Percentiles rank a stretch among this genome's conserved stretches.
Conservation (phyloP, 2,888 invertebrate species). For the Aleiodes testaceus region DNA sequence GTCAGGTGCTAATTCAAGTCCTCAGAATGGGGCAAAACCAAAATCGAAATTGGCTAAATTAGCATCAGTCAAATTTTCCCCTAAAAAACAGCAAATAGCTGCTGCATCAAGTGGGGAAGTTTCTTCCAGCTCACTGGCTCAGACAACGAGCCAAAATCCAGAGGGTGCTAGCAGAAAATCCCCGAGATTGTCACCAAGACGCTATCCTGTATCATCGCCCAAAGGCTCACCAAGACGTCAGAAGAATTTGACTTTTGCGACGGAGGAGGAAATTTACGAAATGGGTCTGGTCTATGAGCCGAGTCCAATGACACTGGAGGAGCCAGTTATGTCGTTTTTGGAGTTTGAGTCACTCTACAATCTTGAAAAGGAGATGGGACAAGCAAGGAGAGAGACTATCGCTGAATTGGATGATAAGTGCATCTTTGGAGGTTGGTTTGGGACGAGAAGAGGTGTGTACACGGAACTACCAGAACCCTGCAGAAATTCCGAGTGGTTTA, state of each 20-base stretch:
- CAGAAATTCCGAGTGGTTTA: conserved; percentile 51
- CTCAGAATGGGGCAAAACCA: conserved; percentile 61
- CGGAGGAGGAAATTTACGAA: conserved; percentile 52
- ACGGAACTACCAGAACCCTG: conserved; percentile 64
- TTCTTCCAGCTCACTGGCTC: conserved; percentile 11
- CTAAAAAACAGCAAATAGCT: conserved; percentile 50
- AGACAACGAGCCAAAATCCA: neutral
- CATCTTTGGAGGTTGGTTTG: conserved; percentile 58
- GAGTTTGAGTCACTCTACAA: conserved; percentile 66
- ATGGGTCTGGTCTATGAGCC: conserved; percentile 59
- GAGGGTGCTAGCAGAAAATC: conserved; percentile 10
- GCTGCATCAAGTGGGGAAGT: conserved; percentile 34
- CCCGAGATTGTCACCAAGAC: conserved; percentile 43
- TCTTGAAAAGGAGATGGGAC: conserved; percentile 62
- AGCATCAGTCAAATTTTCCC: conserved; percentile 53
- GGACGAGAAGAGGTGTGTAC: conserved; percentile 60
- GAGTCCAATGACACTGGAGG: conserved; percentile 45
- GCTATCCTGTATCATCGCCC: conserved; percentile 50
- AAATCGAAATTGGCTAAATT: conserved; percentile 59
- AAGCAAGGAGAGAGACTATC: conserved; percentile 56
- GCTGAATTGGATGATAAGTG: conserved; percentile 61
- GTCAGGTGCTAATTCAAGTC: conserved; percentile 52
- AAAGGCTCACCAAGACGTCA: conserved; percentile 55
- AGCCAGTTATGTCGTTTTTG: conserved; percentile 61
- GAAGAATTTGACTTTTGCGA: conserved; percentile 45